Evolutionary conservation across 37 sponge, comb jelly and placozoan species (phyloP).

Genomic region (Aplysina aerophoba): DNA sequence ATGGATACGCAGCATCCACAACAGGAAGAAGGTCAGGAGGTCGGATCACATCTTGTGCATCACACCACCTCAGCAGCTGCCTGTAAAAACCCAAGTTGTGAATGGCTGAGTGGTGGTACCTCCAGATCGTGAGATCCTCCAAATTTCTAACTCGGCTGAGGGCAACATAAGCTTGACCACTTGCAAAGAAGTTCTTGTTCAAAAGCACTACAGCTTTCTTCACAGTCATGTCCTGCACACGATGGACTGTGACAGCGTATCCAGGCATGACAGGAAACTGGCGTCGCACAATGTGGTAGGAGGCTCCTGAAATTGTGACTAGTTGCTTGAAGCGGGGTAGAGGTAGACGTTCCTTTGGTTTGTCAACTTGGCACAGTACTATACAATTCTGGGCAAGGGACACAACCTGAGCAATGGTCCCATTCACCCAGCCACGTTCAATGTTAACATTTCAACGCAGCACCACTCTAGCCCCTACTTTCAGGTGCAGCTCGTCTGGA

Average conservation of each 20-base stretch:
- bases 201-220: neutral
- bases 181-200: constrained; percentile 15
- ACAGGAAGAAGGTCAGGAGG: too few relatives aligned
- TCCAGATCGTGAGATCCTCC: constrained; percentile 2
- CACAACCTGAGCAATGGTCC: neutral
- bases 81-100: neutral
- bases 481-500: neutral
- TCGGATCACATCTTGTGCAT: neutral
- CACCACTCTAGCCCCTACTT: neutral
- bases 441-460: neutral
- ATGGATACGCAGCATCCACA: too few relatives aligned
- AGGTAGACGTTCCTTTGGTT: neutral
- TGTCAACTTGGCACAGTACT: neutral
- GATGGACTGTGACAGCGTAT: constrained; percentile 28
- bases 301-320: neutral
- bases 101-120: neutral
- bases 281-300: neutral
- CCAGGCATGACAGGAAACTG: constrained; percentile 25
- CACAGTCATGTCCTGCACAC: constrained; percentile 19
- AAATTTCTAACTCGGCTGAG: constrained; percentile 3
- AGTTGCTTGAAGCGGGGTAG: neutral
- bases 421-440: constrained; percentile 15
- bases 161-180: constrained; percentile 28
- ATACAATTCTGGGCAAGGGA: neutral
- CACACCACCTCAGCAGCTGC: constrained; percentile 22